Conservation (phyloP, 2,113 vertebrate genomes). For the Rhinichthys klamathensis region DNA sequence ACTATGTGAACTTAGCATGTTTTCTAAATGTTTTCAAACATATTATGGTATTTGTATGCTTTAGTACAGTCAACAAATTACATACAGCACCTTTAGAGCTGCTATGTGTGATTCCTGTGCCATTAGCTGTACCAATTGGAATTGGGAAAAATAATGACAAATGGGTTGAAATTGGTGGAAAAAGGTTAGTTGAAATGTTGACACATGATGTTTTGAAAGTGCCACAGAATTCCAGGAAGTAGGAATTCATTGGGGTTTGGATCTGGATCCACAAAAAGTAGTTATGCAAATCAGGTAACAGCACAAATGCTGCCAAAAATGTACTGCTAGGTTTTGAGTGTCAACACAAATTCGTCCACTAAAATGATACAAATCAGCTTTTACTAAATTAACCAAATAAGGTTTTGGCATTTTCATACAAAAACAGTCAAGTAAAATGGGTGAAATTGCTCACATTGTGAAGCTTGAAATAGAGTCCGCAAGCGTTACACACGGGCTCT, state of each 20-base stretch:
- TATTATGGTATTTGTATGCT: too few relatives aligned
- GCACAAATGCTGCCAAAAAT: background rate
- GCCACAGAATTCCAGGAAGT: background rate
- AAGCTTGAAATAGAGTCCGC: conserved; percentile 85
- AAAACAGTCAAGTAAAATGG: background rate
- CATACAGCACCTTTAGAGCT: background rate
- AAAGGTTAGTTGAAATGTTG: background rate
- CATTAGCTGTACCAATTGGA: background rate
- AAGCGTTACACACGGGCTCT: conserved; percentile 84
- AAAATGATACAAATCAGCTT: background rate
- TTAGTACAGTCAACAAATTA: too few relatives aligned
- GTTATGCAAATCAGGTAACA: conserved; percentile 1
- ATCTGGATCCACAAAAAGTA: background rate
- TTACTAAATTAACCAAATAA: background rate
- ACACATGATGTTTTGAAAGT: background rate
- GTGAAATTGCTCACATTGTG: conserved; percentile 74
- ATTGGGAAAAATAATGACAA: background rate
- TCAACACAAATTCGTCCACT: background rate
- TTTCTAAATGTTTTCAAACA: too few relatives aligned
- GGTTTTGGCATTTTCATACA: background rate
- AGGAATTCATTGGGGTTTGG: background rate
- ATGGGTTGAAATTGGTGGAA: too few relatives aligned
- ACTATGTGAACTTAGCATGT: too few relatives aligned
- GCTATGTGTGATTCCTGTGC: background rate
- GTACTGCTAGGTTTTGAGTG: background rate